Percentiles rank a stretch among this genome's conserved stretches.
Conservation (phyloP, 2,888 invertebrate genomes). For the Pterostichus niger region DNA sequence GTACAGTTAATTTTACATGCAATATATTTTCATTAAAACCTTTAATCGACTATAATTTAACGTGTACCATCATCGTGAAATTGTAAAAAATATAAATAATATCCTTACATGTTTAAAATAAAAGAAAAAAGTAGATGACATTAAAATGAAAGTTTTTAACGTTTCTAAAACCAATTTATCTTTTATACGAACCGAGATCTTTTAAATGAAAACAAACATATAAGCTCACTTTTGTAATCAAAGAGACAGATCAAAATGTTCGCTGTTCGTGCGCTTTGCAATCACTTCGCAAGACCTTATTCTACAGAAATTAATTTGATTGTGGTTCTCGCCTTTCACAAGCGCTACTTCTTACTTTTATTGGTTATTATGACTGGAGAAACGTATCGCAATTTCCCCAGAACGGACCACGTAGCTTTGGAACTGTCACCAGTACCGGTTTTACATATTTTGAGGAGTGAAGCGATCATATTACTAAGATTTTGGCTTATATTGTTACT, state of each 20-base stretch:
- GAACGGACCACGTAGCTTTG: background rate
- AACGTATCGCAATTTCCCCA: conserved; percentile 14
- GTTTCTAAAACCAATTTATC: conserved; percentile 9
- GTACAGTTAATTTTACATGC: conserved; percentile 20
- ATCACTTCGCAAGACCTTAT: conserved; percentile 45
- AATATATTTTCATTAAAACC: conserved; percentile 17
- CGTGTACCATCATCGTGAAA: background rate
- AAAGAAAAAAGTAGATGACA: background rate
- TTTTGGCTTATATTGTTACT: too few relatives aligned
- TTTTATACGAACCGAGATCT: conserved; percentile 6
- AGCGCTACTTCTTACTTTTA: conserved; percentile 50
- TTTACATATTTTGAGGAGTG: too few relatives aligned
- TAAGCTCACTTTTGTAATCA: conserved; percentile 34
- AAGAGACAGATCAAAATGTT: conserved; percentile 51
- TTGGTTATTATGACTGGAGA: conserved; percentile 37
- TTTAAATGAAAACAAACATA: conserved; percentile 20
- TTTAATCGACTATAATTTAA: background rate
- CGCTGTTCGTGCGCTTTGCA: conserved; percentile 47
- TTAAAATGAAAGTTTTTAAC: background rate
- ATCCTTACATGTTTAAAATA: too few relatives aligned
- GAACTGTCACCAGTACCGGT: background rate
- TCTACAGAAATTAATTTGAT: conserved; percentile 49
- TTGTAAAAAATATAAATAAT: conserved; percentile 14
- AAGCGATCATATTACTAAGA: too few relatives aligned
- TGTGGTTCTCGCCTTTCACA: conserved; percentile 27